These are phyloP conservation scores for Albula glossodonta DNA, from an alignment of 2,113 vertebrate species.

Conservation along the genomic window DNA sequence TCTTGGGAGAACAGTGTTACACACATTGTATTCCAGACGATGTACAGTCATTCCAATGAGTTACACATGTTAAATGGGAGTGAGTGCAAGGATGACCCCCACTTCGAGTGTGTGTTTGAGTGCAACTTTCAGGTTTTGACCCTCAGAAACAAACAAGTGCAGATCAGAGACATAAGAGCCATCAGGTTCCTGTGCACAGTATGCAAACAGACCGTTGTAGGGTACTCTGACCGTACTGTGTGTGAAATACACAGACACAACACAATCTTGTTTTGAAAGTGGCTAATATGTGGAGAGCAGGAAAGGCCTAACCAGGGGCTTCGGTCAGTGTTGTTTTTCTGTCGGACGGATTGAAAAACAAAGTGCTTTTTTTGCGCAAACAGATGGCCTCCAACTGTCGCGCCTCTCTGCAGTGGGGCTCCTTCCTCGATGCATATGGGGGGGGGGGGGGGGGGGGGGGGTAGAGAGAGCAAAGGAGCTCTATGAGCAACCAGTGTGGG, in stretches of 20 bases:
- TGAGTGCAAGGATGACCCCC: too few relatives aligned
- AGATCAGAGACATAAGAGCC: not conserved
- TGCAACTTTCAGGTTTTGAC: too few relatives aligned
- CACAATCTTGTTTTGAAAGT: not conserved
- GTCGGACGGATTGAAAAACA: not conserved
- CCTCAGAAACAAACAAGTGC: too few relatives aligned
- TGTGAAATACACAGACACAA: not conserved
- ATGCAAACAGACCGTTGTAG: too few relatives aligned
- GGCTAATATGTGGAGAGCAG: not conserved
- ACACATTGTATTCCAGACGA: too few relatives aligned
- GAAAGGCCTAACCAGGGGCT: not conserved
- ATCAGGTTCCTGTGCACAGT: not conserved
- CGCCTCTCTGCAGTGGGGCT: conserved; percentile 9
- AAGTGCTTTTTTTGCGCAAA: conserved; percentile 5
- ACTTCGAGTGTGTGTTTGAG: too few relatives aligned
- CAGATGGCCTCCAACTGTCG: conserved; percentile 24
- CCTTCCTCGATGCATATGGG: conserved; percentile 2
- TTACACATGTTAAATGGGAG: too few relatives aligned
- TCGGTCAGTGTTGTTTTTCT: conserved; percentile 1
- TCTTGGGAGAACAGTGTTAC: not conserved
- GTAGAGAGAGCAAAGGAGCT: too few relatives aligned
- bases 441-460: not conserved
- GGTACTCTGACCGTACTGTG: not conserved
- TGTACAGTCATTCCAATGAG: too few relatives aligned
- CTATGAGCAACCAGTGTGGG: not conserved